These are phyloP conservation scores for Drosophila arawakana DNA, from an alignment of 1,140 invertebrate species.

Conservation along the genomic window DNA sequence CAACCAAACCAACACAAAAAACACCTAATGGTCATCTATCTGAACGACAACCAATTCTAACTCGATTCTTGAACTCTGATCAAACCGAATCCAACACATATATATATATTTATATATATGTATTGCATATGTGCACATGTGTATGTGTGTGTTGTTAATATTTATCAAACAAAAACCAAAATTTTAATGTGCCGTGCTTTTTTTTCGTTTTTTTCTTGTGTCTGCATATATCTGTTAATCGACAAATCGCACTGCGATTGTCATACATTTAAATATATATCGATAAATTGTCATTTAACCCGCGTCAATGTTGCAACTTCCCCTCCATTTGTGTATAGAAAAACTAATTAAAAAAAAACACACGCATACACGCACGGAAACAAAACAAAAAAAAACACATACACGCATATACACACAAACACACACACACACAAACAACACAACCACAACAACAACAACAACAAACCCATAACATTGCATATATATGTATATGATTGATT, in stretches of 20 bases:
- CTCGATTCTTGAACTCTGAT: constrained; percentile 34
- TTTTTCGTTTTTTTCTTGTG: background rate
- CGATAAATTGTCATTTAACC: constrained; percentile 2
- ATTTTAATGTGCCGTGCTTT: constrained; percentile 5
- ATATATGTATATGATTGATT: constrained; percentile 45
- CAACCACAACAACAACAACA: constrained; percentile 16
- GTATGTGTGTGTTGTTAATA: constrained; percentile 28
- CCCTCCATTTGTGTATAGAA: constrained; percentile 69
- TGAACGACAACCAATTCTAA: constrained; percentile 55
- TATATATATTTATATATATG: constrained; percentile 35
- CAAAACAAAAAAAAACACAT: constrained; percentile 35
- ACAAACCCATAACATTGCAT: constrained; percentile 64
- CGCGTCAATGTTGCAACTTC: background rate
- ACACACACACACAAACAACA: constrained; percentile 37
- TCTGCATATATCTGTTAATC: constrained; percentile 1
- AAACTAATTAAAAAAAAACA: constrained; percentile 72
- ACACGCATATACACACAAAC: constrained; percentile 54
- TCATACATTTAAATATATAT: constrained; percentile 6
- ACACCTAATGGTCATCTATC: constrained; percentile 61
- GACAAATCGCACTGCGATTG: background rate
- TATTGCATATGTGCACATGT: constrained; percentile 35
- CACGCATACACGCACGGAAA: constrained; percentile 52
- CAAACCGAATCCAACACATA: constrained; percentile 41
- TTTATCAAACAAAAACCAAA: constrained; percentile 12
- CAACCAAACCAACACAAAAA: constrained; percentile 54